These are phyloP conservation scores for Macrostomum cliftonense DNA, from an alignment of 2,888 invertebrate genomes.

Conservation along the genomic window DNA sequence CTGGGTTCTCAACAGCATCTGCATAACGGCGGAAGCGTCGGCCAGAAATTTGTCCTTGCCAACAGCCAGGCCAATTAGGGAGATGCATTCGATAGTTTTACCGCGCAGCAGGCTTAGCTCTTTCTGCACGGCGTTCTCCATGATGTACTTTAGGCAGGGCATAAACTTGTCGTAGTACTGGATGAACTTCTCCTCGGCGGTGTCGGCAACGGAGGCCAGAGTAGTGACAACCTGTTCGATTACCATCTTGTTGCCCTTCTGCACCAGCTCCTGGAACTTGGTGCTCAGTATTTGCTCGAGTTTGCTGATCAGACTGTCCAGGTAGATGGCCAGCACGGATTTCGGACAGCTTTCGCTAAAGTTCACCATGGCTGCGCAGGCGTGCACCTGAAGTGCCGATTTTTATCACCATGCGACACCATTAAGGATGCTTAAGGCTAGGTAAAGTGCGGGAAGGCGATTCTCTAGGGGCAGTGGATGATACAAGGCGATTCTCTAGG, in stretches of 20 bases:
- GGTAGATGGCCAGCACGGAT: conserved; percentile 61
- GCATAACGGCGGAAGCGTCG: conserved; percentile 64
- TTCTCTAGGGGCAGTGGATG: too few relatives aligned
- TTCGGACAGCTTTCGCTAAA: conserved; percentile 98
- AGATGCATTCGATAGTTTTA: conserved; percentile 96
- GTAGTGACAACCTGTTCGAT: conserved; percentile 96
- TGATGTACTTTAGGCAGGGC: conserved; percentile 87
- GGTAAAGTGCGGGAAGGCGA: too few relatives aligned
- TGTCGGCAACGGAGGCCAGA: conserved; percentile 91
- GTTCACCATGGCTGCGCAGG: conserved; percentile 86
- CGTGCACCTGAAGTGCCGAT: conserved; percentile 45
- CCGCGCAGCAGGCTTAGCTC: conserved; percentile 77
- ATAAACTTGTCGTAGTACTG: conserved; percentile 75
- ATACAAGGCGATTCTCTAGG: too few relatives aligned
- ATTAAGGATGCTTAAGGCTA: too few relatives aligned
- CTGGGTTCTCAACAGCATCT: conserved; percentile 71
- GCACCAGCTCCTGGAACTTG: conserved; percentile 81
- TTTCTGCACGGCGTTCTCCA: conserved; percentile 59
- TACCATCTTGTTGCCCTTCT: conserved; percentile 81
- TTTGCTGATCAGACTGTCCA: conserved; percentile 73
- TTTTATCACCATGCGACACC: too few relatives aligned
- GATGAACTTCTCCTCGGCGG: conserved; percentile 83
- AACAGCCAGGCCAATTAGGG: conserved; percentile 63
- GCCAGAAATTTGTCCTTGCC: conserved; percentile 38
- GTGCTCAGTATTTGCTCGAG: conserved; percentile 54